Conservation (phyloP, 2,113 vertebrate genomes). For the Takifugu bimaculatus region DNA sequence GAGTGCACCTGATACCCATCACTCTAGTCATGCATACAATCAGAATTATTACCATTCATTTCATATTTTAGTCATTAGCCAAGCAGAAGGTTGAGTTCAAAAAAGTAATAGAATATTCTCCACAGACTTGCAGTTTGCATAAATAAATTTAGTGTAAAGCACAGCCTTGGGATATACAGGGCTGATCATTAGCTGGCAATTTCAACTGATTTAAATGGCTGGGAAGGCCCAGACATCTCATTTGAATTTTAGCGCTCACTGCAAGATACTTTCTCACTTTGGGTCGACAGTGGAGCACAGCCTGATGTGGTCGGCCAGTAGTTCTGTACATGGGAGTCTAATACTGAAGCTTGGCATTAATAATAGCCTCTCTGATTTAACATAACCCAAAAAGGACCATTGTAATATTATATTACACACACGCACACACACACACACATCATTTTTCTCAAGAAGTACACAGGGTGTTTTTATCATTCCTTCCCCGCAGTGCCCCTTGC, state of each 20-base stretch:
- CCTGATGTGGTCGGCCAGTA: not conserved
- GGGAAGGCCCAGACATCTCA: slow-evolving; percentile 20
- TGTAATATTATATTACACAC: not conserved
- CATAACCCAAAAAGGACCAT: not conserved
- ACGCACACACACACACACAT: too few relatives aligned
- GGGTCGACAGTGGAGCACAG: slow-evolving; percentile 18
- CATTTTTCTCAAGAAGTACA: too few relatives aligned
- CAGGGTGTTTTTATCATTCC: too few relatives aligned
- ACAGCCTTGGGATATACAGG: not conserved
- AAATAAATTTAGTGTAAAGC: slow-evolving; percentile 15
- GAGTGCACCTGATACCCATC: too few relatives aligned
- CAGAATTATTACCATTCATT: too few relatives aligned
- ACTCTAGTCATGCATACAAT: too few relatives aligned
- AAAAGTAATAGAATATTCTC: not conserved
- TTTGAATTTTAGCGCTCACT: slow-evolving; percentile 32
- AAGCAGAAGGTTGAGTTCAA: not conserved
- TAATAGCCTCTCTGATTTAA: slow-evolving; percentile 2
- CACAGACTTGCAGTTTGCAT: not conserved
- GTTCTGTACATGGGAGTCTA: slow-evolving; percentile 10
- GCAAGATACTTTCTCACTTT: slow-evolving; percentile 26
- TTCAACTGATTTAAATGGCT: slow-evolving; percentile 29
- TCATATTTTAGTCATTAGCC: too few relatives aligned
- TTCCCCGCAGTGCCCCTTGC: too few relatives aligned
- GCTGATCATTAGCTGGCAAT: slow-evolving; percentile 21
- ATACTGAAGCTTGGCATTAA: slow-evolving; percentile 14